Evolutionary conservation across 2,797 vertebrate species (phyloP).

Genomic region (Alcedo atthis): DNA sequence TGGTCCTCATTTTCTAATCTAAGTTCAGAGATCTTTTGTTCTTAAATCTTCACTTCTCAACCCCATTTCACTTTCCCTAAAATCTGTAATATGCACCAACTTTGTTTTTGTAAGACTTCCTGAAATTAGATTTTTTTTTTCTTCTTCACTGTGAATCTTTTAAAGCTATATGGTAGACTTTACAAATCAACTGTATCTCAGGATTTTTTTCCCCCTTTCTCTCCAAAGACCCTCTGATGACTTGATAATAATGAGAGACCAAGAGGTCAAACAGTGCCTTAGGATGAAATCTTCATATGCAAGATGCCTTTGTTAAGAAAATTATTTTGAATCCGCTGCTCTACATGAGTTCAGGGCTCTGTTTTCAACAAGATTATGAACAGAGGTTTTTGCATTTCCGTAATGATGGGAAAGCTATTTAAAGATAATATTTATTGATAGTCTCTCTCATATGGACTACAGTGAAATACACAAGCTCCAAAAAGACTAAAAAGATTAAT

Average conservation of each 20-base stretch:
- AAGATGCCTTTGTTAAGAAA: constrained; percentile 73
- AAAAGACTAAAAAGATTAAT: not conserved
- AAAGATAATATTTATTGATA: constrained; percentile 63
- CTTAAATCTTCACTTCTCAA: not conserved
- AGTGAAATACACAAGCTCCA: not conserved
- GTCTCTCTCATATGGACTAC: not conserved
- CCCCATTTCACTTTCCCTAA: not conserved
- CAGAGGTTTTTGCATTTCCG: constrained; percentile 51
- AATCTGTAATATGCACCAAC: constrained; percentile 34
- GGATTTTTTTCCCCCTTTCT: not conserved
- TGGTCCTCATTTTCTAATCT: not conserved
- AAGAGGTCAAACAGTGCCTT: constrained; percentile 71
- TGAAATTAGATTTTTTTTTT: constrained; percentile 27
- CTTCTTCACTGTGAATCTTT: constrained; percentile 8
- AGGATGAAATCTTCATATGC: constrained; percentile 70
- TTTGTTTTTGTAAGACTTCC: constrained; percentile 38
- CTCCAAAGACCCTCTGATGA: constrained; percentile 63
- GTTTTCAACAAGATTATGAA: constrained; percentile 50
- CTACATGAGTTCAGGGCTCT: constrained; percentile 68
- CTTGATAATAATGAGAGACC: constrained; percentile 72
- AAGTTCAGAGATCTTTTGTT: constrained; percentile 39
- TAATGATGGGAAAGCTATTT: constrained; percentile 45
- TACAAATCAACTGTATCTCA: constrained; percentile 65
- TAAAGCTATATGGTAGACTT: constrained; percentile 41
- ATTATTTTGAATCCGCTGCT: constrained; percentile 66